Evolutionary conservation across 2,797 vertebrate species (phyloP), one percentile per base, ranked within the genome.

Genomic region (Catamblyrhynchus diadema): DNA sequence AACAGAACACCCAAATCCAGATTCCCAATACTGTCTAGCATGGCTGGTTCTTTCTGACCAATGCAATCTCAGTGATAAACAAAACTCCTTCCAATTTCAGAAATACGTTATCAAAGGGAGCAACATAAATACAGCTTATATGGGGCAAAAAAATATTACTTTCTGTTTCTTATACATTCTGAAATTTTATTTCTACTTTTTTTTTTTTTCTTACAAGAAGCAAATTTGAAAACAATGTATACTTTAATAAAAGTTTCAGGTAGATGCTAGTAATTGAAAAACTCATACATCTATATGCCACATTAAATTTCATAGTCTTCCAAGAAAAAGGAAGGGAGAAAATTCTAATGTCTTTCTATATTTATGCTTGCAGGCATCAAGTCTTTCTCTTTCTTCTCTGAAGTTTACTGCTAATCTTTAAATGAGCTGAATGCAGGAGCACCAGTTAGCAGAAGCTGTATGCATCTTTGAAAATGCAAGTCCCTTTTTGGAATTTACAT

Each of bases 361-460:
- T 78, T 93, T 96, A 65, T 77, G 37, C 83, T 90, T 88, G 66
- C 78, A 96, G 90, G 73, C 74, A 90, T 77, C 86, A 85, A 86
- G 44, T 54, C 48, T 84, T 83, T 92, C 35, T 79, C 59, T 54
- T 90, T 90, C 47, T 91, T 86, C 79, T 83, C 75, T 90, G 92
- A 88, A 91, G 70, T 88, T 95, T 95, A 82, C 83, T 90, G 87
- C 85, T 94, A 90, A 94, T 95, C 85, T 94, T 90, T 95, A 84
- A 91, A 75, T 69, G 33, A 67, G 48, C 45, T 92, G 71, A 90
- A 84, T 77, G 45, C 80, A 72, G 64, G 41, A 93, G 56, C 28
- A 71, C 15, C 50, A 39, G 69, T 53, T 88, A 80, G 67, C 61
- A 79, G 70, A 84, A 91, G 44, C 47, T 86, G 22, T 59, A 15